phyloP scores from a whole-genome alignment of 2,113 vertebrate genomes.

The Ophiodon elongatus region DNA sequence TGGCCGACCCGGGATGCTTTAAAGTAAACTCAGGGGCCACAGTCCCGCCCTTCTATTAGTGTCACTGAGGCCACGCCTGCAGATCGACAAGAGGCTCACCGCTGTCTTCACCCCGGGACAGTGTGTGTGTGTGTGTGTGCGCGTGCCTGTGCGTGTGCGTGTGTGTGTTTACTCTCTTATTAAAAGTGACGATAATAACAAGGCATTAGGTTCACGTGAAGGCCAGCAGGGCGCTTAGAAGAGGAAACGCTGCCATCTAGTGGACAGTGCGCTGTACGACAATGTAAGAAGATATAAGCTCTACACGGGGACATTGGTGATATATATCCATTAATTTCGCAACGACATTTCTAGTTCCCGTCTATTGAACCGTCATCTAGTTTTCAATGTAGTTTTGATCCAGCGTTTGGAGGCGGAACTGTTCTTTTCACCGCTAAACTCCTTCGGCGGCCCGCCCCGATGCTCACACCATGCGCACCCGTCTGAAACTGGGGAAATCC shows the following conservation, averaged over 20 bases:
- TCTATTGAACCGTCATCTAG: fast-evolving
- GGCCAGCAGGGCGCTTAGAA: neutral
- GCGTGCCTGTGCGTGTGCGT: neutral
- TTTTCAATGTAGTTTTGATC: neutral
- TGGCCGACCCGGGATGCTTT: slow-evolving; percentile 54
- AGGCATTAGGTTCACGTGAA: neutral
- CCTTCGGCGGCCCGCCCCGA: neutral
- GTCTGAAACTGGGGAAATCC: slow-evolving; percentile 10
- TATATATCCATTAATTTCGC: neutral
- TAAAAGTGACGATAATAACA: neutral
- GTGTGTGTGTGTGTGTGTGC: neutral
- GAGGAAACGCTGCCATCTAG: slow-evolving; percentile 40
- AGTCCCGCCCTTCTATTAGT: slow-evolving; percentile 58
- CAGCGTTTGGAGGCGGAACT: neutral
- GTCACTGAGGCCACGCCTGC: slow-evolving; percentile 68
- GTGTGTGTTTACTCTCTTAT: neutral
- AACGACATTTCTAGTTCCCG: neutral
- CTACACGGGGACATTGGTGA: neutral
- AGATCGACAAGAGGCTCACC: neutral
- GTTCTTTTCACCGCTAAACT: neutral
- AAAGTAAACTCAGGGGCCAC: slow-evolving; percentile 40
- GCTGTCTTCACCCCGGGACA: neutral
- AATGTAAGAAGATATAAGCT: neutral
- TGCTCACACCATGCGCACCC: neutral
- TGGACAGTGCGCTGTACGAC: neutral